These are phyloP conservation scores for Ashinkailepas kermadecensis DNA, from an alignment of 2,888 invertebrate genomes.

Conservation along the genomic window DNA sequence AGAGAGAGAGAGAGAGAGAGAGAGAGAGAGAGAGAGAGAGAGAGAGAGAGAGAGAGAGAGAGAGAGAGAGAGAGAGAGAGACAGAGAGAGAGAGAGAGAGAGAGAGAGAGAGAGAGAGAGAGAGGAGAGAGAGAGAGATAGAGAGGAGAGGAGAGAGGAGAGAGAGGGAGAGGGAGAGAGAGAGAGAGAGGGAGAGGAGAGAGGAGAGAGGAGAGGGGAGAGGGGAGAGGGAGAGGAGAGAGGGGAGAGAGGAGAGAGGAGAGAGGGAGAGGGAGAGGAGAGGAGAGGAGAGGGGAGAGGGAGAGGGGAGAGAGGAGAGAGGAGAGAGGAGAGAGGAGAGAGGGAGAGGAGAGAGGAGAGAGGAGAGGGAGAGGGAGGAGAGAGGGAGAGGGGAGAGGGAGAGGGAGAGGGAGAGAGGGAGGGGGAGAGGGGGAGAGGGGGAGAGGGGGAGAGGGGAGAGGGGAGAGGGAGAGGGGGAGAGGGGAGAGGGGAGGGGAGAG, in stretches of 20 bases:
- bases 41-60: too few relatives aligned
- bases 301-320: conserved; percentile 21
- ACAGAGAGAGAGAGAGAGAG: too few relatives aligned
- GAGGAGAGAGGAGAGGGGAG: too few relatives aligned
- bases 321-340: not conserved
- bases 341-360: not conserved
- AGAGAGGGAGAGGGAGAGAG: conserved; percentile 4
- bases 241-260: too few relatives aligned
- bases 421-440: not conserved
- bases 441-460: not conserved
- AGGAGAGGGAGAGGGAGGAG: not conserved
- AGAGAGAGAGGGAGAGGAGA: too few relatives aligned
- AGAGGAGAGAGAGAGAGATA: too few relatives aligned
- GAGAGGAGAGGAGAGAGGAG: conserved; percentile 2
- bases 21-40: too few relatives aligned
- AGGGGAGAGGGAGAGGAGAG: conserved; percentile 17
- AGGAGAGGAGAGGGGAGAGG: not conserved
- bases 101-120: too few relatives aligned
- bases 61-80: too few relatives aligned
- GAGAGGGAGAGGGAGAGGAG: not conserved
- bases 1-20: too few relatives aligned
- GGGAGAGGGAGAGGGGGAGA: not conserved
- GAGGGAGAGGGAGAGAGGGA: not conserved
- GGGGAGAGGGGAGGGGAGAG: conserved; percentile 16
- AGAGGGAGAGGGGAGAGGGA: not conserved